Base-by-base conservation (phyloP, 2,888 invertebrate genomes). In the Dasypogon diadema region DNA sequence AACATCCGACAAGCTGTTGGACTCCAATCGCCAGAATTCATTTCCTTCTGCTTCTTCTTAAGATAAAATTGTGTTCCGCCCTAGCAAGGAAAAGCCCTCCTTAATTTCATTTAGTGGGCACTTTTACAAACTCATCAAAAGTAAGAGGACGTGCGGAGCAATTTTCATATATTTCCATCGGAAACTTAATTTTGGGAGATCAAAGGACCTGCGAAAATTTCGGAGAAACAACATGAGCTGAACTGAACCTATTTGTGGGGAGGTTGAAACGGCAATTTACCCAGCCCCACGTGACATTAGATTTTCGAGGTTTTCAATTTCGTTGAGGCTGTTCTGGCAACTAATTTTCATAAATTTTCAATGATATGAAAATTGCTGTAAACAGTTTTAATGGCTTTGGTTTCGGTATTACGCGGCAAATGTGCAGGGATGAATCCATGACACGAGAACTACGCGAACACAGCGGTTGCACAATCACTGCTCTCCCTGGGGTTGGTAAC, bases 261-360 rank as follows among this genome's bases (percentile, higher is more conserved):
- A 8, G 60, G 4, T 16, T 12, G 16, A 37, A 60, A 30, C 6
- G 6, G 30, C 58, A 60, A 60, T 60, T 37, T 60, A 37, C n/a
- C 21, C 51, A 21, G 60, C 18, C 14, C 60, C 21, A 5, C 8
- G 6, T 22, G 60, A 18, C 37, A 37, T 60, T 60, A 60, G 37
- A 30, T 60, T 37, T 60, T n/a, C 14, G 37, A 60, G 34, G 26
- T 37, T 60, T 60, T 60, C 60, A 60, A 60, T 60, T 60, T 60
- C n/a, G 37, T 34, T 60, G 60, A 60, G 60, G 60, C 60, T 60
- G 60, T 37, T 37, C 60, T 10, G 60, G 60, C 60, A 60, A 60
- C 60, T 60, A 60, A 60, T 60, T 60, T 60, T 60, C 60, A 60
- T 60, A 60, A 60, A 60, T 60, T 60, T 60, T 60, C 60, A 60